phyloP scores from a whole-genome alignment of 2,797 vertebrate genomes.

The Platyrinchus mystaceus region DNA sequence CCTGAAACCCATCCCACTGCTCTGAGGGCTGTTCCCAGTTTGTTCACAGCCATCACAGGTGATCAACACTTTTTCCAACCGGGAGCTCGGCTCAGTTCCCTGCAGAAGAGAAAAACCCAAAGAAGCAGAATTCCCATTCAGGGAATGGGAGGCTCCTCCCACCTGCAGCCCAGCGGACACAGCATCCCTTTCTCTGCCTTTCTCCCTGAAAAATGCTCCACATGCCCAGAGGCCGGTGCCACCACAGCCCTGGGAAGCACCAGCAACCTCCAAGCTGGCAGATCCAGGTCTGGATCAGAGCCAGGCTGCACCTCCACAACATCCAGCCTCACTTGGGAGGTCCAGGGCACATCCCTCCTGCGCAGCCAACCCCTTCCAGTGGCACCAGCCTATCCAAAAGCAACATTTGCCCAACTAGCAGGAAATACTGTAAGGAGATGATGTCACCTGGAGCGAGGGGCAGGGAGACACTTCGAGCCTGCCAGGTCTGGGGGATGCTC shows the following conservation, averaged over 20 bases:
- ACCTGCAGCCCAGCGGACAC: not conserved
- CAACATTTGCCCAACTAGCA: not conserved
- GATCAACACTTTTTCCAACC: not conserved
- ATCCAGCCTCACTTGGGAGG: not conserved
- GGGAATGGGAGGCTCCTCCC: not conserved
- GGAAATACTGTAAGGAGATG: not conserved
- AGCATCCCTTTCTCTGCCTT: not conserved
- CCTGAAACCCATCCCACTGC: not conserved
- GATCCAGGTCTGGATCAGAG: not conserved
- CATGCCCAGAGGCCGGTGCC: rapidly evolving
- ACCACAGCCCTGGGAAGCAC: not conserved
- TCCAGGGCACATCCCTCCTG: not conserved
- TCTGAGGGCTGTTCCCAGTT: not conserved
- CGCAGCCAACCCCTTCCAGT: not conserved
- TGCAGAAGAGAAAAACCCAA: not conserved
- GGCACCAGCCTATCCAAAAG: not conserved
- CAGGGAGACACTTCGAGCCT: not conserved
- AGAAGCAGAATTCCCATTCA: not conserved
- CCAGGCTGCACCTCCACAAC: not conserved
- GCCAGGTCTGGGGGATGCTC: not conserved
- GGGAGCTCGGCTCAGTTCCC: not conserved
- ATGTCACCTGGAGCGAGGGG: not conserved
- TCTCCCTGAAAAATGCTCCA: not conserved
- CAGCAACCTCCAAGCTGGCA: not conserved
- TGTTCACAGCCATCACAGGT: not conserved